Evolutionary conservation across 2,113 vertebrate genomes (phyloP).

Genomic region (Tricholaema leucomelas): DNA sequence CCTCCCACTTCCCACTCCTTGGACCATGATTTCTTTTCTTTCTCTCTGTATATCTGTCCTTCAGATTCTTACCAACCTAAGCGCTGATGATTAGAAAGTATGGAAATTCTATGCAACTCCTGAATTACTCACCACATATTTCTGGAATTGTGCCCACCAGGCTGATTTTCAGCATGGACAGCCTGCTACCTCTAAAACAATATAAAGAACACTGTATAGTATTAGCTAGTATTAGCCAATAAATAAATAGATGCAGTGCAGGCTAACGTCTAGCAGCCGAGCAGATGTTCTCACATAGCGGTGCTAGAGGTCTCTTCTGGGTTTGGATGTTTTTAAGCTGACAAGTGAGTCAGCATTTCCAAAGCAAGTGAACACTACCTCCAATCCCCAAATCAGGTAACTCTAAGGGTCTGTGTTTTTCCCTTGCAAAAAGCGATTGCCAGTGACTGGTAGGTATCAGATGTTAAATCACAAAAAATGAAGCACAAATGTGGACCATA

Average conservation of each 20-base stretch:
- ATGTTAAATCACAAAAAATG: neutral
- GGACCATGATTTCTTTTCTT: neutral
- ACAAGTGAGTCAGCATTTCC: slow-evolving; percentile 25
- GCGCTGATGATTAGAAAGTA: neutral
- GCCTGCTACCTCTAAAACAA: neutral
- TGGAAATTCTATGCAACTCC: neutral
- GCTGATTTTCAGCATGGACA: neutral
- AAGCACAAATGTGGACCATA: neutral
- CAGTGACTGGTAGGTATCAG: neutral
- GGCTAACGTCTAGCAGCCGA: neutral
- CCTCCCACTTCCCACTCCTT: neutral
- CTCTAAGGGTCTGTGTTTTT: neutral
- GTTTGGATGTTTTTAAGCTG: neutral
- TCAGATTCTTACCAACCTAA: neutral
- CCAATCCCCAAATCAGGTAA: neutral
- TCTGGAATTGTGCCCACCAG: neutral
- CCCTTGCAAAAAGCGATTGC: neutral
- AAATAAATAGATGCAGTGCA: neutral
- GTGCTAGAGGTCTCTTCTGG: neutral
- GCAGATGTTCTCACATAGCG: neutral
- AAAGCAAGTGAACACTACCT: neutral
- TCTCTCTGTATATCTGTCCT: neutral
- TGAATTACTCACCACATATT: neutral
- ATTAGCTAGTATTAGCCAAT: neutral
- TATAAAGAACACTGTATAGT: neutral